A percentile compares a stretch with the other conserved stretches of the same genome.
These are phyloP conservation scores for Macaria liturata DNA, from an alignment of 2,888 invertebrate species.

Conservation along the genomic window DNA sequence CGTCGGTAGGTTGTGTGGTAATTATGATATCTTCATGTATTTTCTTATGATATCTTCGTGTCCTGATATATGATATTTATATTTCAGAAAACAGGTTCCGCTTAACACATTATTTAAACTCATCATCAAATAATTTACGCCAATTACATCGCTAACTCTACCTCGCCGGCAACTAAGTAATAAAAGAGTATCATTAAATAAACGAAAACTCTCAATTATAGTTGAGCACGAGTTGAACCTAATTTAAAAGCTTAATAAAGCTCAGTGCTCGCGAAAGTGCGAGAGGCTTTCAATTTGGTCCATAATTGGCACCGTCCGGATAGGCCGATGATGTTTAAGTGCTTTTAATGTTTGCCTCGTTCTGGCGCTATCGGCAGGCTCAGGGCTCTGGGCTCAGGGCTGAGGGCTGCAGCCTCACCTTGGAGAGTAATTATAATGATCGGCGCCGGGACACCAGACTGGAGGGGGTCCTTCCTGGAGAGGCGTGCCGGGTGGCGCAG, in stretches of 20 bases:
- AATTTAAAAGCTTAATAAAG: slow-evolving; percentile 55
- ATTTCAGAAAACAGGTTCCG: no score
- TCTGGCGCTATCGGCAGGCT: slow-evolving; percentile 65
- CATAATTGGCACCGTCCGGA: slow-evolving; percentile 65
- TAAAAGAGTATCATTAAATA: slow-evolving; percentile 33
- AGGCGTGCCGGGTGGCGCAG: slow-evolving; percentile 79
- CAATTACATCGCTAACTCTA: background rate
- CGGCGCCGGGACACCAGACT: slow-evolving; percentile 78
- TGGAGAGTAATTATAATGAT: slow-evolving; percentile 83
- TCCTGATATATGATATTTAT: no score
- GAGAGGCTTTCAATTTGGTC: slow-evolving; percentile 65
- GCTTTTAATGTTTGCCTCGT: slow-evolving; percentile 72
- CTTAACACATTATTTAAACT: no score
- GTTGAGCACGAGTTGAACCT: slow-evolving; percentile 36
- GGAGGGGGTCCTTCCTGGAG: slow-evolving; percentile 78
- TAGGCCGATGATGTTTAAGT: slow-evolving; percentile 67
- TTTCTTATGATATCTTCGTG: no score
- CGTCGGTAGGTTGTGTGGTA: no score
- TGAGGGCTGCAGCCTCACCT: slow-evolving; percentile 75
- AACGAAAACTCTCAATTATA: slow-evolving; percentile 34
- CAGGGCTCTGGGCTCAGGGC: slow-evolving; percentile 65
- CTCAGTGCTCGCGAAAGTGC: slow-evolving; percentile 53
- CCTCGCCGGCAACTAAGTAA: slow-evolving; percentile 1
- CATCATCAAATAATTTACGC: no score
- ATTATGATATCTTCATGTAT: no score